Conservation (phyloP, 2,113 vertebrate species). For the Misgurnus anguillicaudatus region DNA sequence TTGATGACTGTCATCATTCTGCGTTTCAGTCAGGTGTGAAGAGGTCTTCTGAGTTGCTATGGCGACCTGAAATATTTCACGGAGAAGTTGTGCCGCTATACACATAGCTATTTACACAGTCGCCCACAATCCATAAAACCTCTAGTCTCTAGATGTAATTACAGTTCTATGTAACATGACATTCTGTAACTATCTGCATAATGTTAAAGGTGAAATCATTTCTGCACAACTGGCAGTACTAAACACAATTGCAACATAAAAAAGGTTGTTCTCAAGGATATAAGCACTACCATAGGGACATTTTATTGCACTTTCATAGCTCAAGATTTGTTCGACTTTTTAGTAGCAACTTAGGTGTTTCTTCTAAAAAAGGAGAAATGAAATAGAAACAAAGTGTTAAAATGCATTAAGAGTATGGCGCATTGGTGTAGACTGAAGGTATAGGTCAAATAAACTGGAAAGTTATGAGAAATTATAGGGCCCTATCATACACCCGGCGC, state of each 20-base stretch:
- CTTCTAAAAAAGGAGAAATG: too few relatives aligned
- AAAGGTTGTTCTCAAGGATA: too few relatives aligned
- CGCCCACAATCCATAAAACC: conserved; percentile 29
- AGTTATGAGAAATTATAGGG: too few relatives aligned
- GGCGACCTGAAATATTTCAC: conserved; percentile 54
- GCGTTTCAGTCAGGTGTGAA: conserved; percentile 40
- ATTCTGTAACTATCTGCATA: neutral
- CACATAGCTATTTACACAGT: conserved; percentile 33
- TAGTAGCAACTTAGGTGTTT: too few relatives aligned
- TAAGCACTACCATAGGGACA: too few relatives aligned
- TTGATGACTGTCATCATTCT: conserved; percentile 29
- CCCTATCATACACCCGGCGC: too few relatives aligned
- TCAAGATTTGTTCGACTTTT: too few relatives aligned
- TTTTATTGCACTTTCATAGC: too few relatives aligned
- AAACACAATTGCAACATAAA: neutral
- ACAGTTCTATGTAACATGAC: conserved; percentile 11
- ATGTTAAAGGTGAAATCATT: neutral
- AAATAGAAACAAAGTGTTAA: too few relatives aligned
- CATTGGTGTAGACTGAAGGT: too few relatives aligned
- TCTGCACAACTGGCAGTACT: neutral
- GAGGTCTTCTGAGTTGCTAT: conserved; percentile 56
- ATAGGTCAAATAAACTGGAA: too few relatives aligned
- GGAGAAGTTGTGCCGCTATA: conserved; percentile 32
- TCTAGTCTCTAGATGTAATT: conserved; percentile 18
- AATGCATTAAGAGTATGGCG: too few relatives aligned